phyloP scores from a whole-genome alignment of 1,140 invertebrate species.

The Papilio aristodemus region DNA sequence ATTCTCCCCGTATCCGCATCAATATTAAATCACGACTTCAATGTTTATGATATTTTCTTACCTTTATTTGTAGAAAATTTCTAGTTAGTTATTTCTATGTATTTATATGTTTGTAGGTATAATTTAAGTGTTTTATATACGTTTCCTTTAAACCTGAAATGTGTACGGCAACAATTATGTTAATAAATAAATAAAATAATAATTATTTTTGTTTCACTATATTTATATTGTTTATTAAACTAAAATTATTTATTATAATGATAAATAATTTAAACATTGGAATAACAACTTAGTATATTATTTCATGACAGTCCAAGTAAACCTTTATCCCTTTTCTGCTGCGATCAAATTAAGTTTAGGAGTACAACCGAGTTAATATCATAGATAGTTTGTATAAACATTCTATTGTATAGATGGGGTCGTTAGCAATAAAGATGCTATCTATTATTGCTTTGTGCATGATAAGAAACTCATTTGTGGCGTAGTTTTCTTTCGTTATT shows the following conservation, averaged over 20 bases:
- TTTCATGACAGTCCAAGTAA: neutral
- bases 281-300: neutral
- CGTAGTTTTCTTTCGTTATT: slow-evolving; percentile 2
- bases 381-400: neutral
- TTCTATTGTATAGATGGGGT: slow-evolving; percentile 19
- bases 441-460: slow-evolving; percentile 19
- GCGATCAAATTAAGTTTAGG: slow-evolving; percentile 10
- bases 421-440: slow-evolving; percentile 22
- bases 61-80: slow-evolving; percentile 15
- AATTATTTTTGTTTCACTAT: too few species aligned
- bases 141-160: too few species aligned
- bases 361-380: slow-evolving; percentile 6
- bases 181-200: too few species aligned
- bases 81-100: neutral
- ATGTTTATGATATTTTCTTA: slow-evolving; percentile 32
- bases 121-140: too few species aligned
- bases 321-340: neutral
- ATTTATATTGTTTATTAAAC: too few species aligned
- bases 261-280: neutral
- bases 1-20: slow-evolving; percentile 45
- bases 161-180: too few species aligned
- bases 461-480: slow-evolving; percentile 23
- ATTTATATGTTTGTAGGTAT: neutral
- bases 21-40: slow-evolving; percentile 48
- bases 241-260: too few species aligned